Conservation (phyloP, 1,140 invertebrate genomes). For the Drosophila miranda region DNA sequence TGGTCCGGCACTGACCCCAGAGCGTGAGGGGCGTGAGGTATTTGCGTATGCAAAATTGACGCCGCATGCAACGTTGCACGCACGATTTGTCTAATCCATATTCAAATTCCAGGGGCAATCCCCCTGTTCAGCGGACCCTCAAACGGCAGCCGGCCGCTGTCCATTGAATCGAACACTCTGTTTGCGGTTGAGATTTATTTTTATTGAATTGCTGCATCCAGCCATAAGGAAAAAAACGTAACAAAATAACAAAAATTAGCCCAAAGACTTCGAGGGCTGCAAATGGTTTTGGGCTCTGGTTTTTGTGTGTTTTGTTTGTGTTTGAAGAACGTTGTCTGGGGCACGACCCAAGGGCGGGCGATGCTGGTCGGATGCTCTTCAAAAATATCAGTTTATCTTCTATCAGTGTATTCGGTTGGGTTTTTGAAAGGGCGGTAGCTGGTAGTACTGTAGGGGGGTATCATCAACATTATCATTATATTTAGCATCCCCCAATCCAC, state of each 20-base stretch:
- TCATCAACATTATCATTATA: too few species aligned
- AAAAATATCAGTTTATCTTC: too few species aligned
- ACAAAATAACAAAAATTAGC: slow-evolving; percentile 22
- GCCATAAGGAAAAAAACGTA: slow-evolving; percentile 12
- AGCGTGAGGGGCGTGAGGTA: slow-evolving; percentile 49
- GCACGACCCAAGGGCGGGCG: too few species aligned
- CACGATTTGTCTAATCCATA: slow-evolving; percentile 77
- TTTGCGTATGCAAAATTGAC: slow-evolving; percentile 54
- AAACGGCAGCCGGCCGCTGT: slow-evolving; percentile 44
- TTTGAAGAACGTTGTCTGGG: background rate
- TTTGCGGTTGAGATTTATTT: slow-evolving; percentile 77
- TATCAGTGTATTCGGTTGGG: too few species aligned
- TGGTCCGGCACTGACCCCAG: background rate
- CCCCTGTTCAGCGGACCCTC: background rate
- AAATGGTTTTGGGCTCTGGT: slow-evolving; percentile 14
- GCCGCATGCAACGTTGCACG: slow-evolving; percentile 48
- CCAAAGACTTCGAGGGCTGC: slow-evolving; percentile 26
- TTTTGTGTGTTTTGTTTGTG: slow-evolving; percentile 10
- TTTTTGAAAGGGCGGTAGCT: too few species aligned
- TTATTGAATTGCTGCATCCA: slow-evolving; percentile 58
- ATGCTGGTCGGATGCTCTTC: too few species aligned
- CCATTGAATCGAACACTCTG: slow-evolving; percentile 53
- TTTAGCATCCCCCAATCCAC: too few species aligned
- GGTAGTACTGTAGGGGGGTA: too few species aligned
- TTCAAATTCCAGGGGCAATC: slow-evolving; percentile 61